phyloP scores from a whole-genome alignment of 2,888 invertebrate genomes.

The Eupeodes latifasciatus region DNA sequence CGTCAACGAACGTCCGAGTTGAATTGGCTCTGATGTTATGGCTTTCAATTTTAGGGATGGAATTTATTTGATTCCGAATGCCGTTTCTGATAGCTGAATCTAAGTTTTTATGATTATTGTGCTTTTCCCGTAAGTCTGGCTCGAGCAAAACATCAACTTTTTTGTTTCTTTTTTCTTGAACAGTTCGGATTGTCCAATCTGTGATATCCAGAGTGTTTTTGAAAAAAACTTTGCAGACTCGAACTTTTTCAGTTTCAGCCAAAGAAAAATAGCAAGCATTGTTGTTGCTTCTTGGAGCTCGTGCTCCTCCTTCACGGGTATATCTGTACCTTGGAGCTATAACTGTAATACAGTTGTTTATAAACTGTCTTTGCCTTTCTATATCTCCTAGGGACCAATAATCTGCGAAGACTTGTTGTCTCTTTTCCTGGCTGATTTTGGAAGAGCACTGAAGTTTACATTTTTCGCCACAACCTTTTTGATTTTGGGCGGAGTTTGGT shows the following conservation, averaged over 20 bases:
- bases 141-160: conserved; percentile 22
- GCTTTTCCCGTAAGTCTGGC: background rate
- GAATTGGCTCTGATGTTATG: conserved; percentile 17
- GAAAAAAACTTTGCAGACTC: conserved; percentile 6
- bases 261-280: conserved; percentile 36
- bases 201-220: background rate
- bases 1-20: conserved; percentile 30
- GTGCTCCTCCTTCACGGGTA: conserved; percentile 37
- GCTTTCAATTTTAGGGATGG: background rate
- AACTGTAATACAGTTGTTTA: conserved; percentile 30
- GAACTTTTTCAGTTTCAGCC: conserved; percentile 38
- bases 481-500: conserved; percentile 10
- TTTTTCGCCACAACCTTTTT: conserved; percentile 28
- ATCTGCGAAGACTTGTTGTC: conserved; percentile 6
- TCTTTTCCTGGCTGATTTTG: conserved; percentile 26
- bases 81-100: conserved; percentile 29
- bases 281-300: conserved; percentile 44
- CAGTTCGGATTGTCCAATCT: background rate
- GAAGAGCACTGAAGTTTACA: conserved; percentile 21
- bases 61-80: conserved; percentile 26
- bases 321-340: conserved; percentile 33
- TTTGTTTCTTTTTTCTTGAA: conserved; percentile 8
- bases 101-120: conserved; percentile 7
- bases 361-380: conserved; percentile 31
- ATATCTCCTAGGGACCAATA: conserved; percentile 20